Base-by-base conservation (phyloP, 1,140 invertebrate genomes). In the Schlechtendalia chinensis region DNA sequence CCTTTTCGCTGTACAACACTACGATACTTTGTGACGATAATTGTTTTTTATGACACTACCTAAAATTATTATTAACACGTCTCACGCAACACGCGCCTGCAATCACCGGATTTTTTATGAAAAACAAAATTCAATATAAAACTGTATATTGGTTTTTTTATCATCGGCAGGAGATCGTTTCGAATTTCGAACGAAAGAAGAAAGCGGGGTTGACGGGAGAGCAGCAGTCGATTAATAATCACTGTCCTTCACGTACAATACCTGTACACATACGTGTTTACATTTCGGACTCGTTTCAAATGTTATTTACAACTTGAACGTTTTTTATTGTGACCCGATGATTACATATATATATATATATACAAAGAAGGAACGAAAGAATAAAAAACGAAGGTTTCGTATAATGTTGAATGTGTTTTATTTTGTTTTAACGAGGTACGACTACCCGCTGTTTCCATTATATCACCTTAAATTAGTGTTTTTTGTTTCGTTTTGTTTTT, bases 291-390 rank as follows among this genome's bases (percentile, higher is more conserved):
- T 72, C 58, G 58, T 61, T 59, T 59, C 22, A 61, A 59, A 79
- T 29, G 58, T 79, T 61, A 63, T 79, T 63, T 79, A 63, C 45
- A 47, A 50, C 75, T 29, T 22, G 6, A 32, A 79, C 56, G 39
- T 79, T 63, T 79, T n/a, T 79, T 79, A 63, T 79, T 79, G 75
- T 79, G 22, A 61, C 56, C 14, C 74, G 56, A n/a, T 22, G 72
- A 54, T n/a, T 8, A 22, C 8, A 5, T 61, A 39, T 47, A 77
- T 0, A n/a, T 45, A 50, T 39, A 39, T 8, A n/a, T n/a, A 32
- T 56, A 45, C 32, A 29, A 17, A 61, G 39, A 63, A 19, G 32
- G 32, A 50, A n/a, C n/a, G 22, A 50, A n/a, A 17, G 32, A 39
- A 39, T 39, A 39, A 39, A 8, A 24, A 45, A 45, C 17, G 10